Evolutionary conservation across 2,113 vertebrate species (phyloP).

Genomic region (Xenopus tropicalis): DNA sequence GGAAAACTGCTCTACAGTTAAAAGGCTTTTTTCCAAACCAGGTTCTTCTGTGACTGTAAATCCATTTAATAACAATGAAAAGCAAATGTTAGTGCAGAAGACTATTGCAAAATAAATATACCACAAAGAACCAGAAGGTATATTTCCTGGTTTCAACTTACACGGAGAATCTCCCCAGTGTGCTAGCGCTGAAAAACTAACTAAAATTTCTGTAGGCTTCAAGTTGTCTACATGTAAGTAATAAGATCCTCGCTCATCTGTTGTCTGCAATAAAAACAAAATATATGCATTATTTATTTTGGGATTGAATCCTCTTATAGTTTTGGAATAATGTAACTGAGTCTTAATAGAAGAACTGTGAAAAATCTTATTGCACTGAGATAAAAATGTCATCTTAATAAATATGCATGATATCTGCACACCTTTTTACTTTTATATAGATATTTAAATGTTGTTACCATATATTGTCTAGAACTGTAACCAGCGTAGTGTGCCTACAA

Average conservation of each 20-base stretch:
- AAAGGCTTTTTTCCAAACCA: constrained; percentile 56
- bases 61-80: constrained; percentile 1
- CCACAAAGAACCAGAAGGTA: background rate
- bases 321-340: too few species aligned
- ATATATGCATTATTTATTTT: background rate
- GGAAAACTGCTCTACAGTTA: constrained; percentile 63
- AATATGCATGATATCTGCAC: too few species aligned
- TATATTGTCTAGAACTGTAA: too few species aligned
- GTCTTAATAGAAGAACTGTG: too few species aligned
- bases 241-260: constrained; percentile 64
- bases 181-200: constrained; percentile 82
- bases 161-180: constrained; percentile 68
- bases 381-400: too few species aligned
- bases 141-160: constrained; percentile 51
- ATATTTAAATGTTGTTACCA: too few species aligned
- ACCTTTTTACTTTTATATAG: too few species aligned
- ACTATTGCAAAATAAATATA: background rate
- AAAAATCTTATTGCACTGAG: too few species aligned
- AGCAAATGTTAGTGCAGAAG: background rate
- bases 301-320: too few species aligned
- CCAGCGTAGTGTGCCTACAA: too few species aligned
- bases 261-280: constrained; percentile 59
- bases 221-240: constrained; percentile 83
- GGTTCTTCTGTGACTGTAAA: constrained; percentile 51
- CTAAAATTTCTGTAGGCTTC: constrained; percentile 74